These are phyloP conservation scores for Drosophila dives DNA, from an alignment of 2,888 invertebrate species.

Conservation along the genomic window DNA sequence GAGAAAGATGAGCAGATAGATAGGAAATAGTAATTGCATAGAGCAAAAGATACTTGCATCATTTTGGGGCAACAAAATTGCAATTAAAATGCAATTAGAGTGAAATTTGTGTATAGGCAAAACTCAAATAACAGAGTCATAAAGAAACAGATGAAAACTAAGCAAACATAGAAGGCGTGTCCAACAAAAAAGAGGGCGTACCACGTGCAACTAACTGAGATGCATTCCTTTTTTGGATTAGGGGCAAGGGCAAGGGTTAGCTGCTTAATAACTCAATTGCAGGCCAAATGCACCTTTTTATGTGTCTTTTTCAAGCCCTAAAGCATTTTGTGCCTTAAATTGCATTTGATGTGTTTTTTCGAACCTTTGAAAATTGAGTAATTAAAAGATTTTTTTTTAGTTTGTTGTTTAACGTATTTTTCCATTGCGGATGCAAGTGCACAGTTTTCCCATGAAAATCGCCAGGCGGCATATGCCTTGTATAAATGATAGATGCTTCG, in stretches of 20 bases:
- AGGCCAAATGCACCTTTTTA: constrained; percentile 15
- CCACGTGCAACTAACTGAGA: constrained; percentile 6
- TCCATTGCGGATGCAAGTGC: constrained; percentile 4
- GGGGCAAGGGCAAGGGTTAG: background rate
- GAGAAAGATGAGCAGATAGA: background rate
- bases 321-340: background rate
- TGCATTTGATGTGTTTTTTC: constrained; percentile 2
- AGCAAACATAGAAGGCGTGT: constrained; percentile 11
- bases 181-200: constrained; percentile 5
- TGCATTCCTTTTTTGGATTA: constrained; percentile 7
- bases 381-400: constrained; percentile 20
- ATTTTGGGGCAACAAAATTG: constrained; percentile 32
- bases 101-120: constrained; percentile 37
- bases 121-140: background rate
- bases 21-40: constrained; percentile 34
- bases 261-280: constrained; percentile 32
- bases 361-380: constrained; percentile 9
- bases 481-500: constrained; percentile 28
- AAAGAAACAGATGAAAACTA: background rate
- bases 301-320: background rate
- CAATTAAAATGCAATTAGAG: constrained; percentile 79
- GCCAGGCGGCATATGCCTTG: constrained; percentile 3
- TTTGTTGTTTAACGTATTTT: background rate
- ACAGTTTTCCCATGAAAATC: constrained; percentile 55
- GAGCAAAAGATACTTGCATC: constrained; percentile 8